Evolutionary conservation across 2,797 vertebrate genomes (phyloP).

Genomic region (Cichlasoma orientale): DNA sequence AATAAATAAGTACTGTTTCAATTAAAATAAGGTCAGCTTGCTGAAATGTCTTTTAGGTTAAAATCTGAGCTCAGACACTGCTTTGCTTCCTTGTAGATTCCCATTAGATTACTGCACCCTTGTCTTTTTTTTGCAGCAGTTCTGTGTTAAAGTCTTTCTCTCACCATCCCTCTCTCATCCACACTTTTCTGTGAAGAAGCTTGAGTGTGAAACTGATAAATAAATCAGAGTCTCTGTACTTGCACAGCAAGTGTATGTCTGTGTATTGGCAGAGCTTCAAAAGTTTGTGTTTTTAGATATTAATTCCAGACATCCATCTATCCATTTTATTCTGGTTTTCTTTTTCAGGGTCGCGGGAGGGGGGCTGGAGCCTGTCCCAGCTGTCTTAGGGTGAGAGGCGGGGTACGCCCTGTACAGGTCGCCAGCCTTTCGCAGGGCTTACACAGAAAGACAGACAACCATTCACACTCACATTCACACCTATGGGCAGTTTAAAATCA

Average conservation of each 20-base stretch:
- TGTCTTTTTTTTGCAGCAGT: not conserved
- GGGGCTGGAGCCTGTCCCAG: no score
- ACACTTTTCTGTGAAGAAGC: not conserved
- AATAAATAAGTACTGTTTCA: not conserved
- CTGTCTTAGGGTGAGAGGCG: no score
- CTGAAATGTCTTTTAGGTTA: not conserved
- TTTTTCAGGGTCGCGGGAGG: no score
- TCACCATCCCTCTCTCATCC: not conserved
- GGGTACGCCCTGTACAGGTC: no score
- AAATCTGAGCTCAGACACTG: not conserved
- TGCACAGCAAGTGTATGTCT: not conserved
- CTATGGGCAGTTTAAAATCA: no score
- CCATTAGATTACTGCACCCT: not conserved
- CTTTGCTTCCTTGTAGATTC: not conserved
- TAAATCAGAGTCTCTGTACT: constrained; percentile 6
- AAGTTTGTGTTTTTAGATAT: not conserved
- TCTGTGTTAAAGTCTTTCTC: not conserved
- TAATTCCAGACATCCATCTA: not conserved
- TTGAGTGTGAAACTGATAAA: constrained; percentile 25
- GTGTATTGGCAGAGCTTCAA: not conserved
- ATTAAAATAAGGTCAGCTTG: not conserved
- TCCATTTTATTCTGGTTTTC: no score
- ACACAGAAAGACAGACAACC: no score
- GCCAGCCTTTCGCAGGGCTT: no score
- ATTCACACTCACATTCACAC: no score